Base-by-base conservation (phyloP, 2,888 invertebrate genomes). In the Synanthedon tipuliformis region DNA sequence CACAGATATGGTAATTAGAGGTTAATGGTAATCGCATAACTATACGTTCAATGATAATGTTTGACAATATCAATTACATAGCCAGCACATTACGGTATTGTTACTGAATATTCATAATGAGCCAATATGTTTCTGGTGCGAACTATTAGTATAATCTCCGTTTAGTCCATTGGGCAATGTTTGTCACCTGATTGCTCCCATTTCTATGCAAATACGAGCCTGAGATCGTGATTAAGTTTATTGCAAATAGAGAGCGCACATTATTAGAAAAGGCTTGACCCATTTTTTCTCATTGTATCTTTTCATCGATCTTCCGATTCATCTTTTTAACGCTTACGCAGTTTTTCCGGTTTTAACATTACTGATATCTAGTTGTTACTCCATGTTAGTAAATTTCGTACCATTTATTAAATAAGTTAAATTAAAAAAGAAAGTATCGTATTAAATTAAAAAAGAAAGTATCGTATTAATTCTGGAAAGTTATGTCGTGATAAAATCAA, bases 191-290 rank as follows among this genome's bases (percentile, higher is more conserved):
- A 63, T 63, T 63, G 62, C 57, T 54, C 60, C 56, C 67, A 63
- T 68, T 69, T 65, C 66, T 68, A 68, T 71, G 71, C 69, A 67
- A 68, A 69, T 71, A 67, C 60, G 57, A 12, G 58, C 51, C 54
- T 53, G 56, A 56, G 58, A 59, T 66, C 58, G 61, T 56, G 62
- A 62, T 61, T 60, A 59, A n/a, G 15, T 45, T 45, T 45, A 34
- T 34, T 34, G 34, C 34, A 34, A 34, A 34, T 59, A 58, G 57
- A 49, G 51, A 12, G 15, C 23, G 15, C 52, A 27, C 41, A 34
- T 34, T 34, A 40, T 50, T 50, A 40, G 11, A 45, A 53, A 16
- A 51, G 34, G 13, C 40, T 48, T 34, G 5, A 1, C 0, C 1
- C 0, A 34, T 1, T 5, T 34, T 34, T 34, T 34, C 10, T 34